A percentile compares a stretch with the other conserved stretches of the same genome.
Conservation (phyloP, 2,888 invertebrate genomes). For the Limnephilus lunatus region DNA sequence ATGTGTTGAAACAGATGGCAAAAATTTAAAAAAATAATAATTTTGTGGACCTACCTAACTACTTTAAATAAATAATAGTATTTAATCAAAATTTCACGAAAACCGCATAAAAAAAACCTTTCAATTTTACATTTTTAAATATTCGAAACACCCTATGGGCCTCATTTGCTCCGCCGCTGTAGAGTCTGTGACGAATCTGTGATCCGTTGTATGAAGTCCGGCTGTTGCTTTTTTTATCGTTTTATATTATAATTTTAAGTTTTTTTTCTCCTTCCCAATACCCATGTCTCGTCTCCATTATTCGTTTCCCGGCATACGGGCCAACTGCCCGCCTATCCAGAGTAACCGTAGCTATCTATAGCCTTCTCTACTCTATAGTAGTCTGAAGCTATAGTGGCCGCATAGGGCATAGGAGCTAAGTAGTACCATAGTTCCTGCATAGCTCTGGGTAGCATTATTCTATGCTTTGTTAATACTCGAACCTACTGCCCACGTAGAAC, state of each 20-base stretch:
- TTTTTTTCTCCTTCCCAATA: conserved; percentile 54
- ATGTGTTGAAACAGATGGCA: too few relatives aligned
- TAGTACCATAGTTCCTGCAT: conserved; percentile 2
- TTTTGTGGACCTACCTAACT: too few relatives aligned
- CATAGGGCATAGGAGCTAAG: not conserved
- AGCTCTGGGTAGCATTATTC: conserved; percentile 55
- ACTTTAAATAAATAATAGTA: too few relatives aligned
- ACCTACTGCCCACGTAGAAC: conserved; percentile 51
- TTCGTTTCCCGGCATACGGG: conserved; percentile 49
- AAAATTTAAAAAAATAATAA: too few relatives aligned
- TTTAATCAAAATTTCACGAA: too few relatives aligned
- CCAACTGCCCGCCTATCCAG: not conserved
- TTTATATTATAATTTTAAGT: conserved; percentile 65
- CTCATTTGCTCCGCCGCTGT: conserved; percentile 62
- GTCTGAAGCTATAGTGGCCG: not conserved
- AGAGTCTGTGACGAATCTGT: conserved; percentile 65
- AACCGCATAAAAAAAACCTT: too few relatives aligned
- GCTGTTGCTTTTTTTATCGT: conserved; percentile 61
- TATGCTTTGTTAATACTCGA: conserved; percentile 50
- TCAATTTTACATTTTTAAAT: not conserved
- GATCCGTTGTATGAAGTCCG: conserved; percentile 66
- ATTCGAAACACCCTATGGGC: conserved; percentile 56
- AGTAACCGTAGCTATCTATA: not conserved
- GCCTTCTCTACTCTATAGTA: conserved; percentile 5
- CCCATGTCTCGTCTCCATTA: conserved; percentile 58